Conservation (phyloP, 30 jellyfish, hydroid and myxozoan species). For the Nemopilema nomurai region DNA sequence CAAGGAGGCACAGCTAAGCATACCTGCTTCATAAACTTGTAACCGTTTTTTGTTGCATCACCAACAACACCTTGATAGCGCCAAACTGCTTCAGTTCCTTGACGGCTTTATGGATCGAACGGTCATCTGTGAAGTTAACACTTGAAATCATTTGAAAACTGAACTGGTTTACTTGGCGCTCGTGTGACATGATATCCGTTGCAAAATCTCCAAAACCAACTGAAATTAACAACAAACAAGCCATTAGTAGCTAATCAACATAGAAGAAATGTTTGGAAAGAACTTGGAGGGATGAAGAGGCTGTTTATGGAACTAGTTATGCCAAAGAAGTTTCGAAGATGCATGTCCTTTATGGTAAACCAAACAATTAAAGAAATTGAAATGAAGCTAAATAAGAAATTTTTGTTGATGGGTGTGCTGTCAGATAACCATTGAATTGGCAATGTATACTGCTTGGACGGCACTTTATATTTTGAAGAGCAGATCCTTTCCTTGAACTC, state of each 20-base stretch:
- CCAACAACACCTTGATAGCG: slow-evolving; percentile 48
- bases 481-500: too few species aligned
- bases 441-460: too few species aligned
- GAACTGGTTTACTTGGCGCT: slow-evolving; percentile 46
- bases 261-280: too few species aligned
- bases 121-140: slow-evolving; percentile 42
- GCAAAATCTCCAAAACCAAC: slow-evolving; percentile 71
- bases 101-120: slow-evolving; percentile 34
- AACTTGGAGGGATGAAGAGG: too few species aligned
- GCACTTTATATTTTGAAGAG: too few species aligned
- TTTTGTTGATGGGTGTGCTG: too few species aligned
- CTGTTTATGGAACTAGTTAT: too few species aligned
- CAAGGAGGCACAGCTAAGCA: background rate
- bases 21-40: slow-evolving; percentile 65
- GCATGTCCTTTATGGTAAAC: too few species aligned
- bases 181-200: slow-evolving; percentile 59
- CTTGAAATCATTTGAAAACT: slow-evolving; percentile 63
- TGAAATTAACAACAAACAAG: background rate
- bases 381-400: too few species aligned
- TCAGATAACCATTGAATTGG: too few species aligned
- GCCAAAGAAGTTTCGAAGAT: too few species aligned
- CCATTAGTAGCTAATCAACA: background rate
- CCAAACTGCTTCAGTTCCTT: slow-evolving; percentile 67
- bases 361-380: too few species aligned
- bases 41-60: slow-evolving; percentile 54